These are phyloP conservation scores for Rhyzopertha dominica DNA, from an alignment of 1,140 invertebrate species.

Conservation along the genomic window DNA sequence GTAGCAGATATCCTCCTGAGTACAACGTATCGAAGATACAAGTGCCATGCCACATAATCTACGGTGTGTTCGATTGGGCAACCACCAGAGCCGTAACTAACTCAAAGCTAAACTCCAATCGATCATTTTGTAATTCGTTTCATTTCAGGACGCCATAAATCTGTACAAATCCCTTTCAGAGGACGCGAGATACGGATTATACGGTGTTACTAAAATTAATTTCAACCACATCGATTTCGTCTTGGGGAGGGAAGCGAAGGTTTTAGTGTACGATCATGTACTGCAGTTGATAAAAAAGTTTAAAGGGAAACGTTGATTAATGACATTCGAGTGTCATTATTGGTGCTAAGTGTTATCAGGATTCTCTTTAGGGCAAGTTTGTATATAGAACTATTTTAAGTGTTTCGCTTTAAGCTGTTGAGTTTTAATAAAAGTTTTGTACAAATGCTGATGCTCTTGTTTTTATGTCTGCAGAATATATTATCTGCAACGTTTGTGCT, in stretches of 20 bases:
- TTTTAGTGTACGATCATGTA: constrained; percentile 52
- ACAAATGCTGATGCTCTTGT: too few relatives aligned
- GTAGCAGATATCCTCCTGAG: constrained; percentile 28
- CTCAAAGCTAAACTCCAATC: not conserved
- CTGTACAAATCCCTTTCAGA: constrained; percentile 31
- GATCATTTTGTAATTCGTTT: too few relatives aligned
- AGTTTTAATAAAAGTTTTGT: too few relatives aligned
- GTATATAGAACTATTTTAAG: too few relatives aligned
- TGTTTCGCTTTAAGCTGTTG: too few relatives aligned
- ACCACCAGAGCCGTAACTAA: constrained; percentile 30
- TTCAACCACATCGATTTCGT: constrained; percentile 72
- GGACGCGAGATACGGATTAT: constrained; percentile 26
- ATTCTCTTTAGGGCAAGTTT: too few relatives aligned
- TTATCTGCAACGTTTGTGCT: too few relatives aligned
- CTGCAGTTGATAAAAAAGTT: constrained; percentile 28
- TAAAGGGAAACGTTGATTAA: constrained; percentile 4
- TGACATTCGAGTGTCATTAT: too few relatives aligned
- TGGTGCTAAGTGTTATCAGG: too few relatives aligned
- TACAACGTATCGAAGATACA: constrained; percentile 36
- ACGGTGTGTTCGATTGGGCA: constrained; percentile 35
- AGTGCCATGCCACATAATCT: constrained; percentile 37
- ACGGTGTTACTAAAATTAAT: constrained; percentile 50
- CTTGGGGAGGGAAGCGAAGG: constrained; percentile 57
- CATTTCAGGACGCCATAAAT: constrained; percentile 34
- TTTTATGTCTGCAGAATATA: too few relatives aligned